Percentiles rank a stretch among this genome's conserved stretches.
Evolutionary conservation across 2,888 invertebrate species (phyloP).

Genomic region (Amblyjoppa fuscipennis): DNA sequence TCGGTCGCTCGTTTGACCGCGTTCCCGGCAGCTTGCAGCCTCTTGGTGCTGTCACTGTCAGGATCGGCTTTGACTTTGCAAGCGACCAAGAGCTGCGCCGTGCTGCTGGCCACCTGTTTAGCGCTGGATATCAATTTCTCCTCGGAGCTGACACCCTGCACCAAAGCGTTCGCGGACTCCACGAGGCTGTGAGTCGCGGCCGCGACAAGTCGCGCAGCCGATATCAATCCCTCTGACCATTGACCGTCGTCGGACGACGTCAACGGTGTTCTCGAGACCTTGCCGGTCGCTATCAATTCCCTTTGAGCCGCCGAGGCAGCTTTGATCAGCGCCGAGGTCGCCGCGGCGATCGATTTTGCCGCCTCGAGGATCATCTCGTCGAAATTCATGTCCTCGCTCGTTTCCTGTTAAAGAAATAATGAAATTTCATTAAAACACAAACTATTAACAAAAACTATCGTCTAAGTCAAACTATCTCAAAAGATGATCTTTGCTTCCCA

Average conservation of each 20-base stretch:
- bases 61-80: conserved; percentile 99
- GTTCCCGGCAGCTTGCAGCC: conserved; percentile 97
- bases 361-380: conserved; percentile 99
- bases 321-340: conserved; percentile 98
- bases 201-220: conserved; percentile 97
- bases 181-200: conserved; percentile 99
- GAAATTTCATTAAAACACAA: not conserved
- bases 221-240: conserved; percentile 98
- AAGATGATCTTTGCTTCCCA: conserved; percentile 83
- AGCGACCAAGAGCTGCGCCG: conserved; percentile 98
- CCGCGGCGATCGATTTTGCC: conserved; percentile 98
- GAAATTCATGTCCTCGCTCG: conserved; percentile 97
- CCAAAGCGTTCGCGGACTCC: conserved; percentile 98
- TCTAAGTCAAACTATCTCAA: not conserved
- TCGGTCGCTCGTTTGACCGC: conserved; percentile 99
- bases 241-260: conserved; percentile 98
- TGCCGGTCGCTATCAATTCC: conserved; percentile 96
- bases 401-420: conserved; percentile 87
- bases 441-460: not conserved
- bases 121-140: conserved; percentile 98
- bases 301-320: conserved; percentile 99
- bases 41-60: conserved; percentile 96
- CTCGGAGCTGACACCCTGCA: conserved; percentile 96
- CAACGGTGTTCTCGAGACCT: conserved; percentile 93
- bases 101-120: conserved; percentile 98